Evolutionary conservation across 2,797 vertebrate genomes (phyloP).

Genomic region (Cyclura pinguis): DNA sequence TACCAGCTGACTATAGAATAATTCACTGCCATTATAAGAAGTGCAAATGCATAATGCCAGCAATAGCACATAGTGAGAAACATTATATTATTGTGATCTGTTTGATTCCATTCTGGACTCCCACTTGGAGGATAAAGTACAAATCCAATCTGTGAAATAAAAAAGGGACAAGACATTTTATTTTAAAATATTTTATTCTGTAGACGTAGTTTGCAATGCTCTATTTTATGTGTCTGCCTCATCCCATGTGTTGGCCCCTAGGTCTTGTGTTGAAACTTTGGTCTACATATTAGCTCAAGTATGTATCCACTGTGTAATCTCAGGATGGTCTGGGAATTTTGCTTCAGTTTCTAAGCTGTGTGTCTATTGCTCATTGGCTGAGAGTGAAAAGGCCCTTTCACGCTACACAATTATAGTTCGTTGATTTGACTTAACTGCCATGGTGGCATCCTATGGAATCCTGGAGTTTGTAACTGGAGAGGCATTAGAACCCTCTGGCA

Average conservation of each 20-base stretch:
- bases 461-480: too few species aligned
- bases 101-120: conserved; percentile 86
- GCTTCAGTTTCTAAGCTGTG: neutral
- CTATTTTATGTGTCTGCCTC: neutral
- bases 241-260: neutral
- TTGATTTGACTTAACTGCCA: too few species aligned
- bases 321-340: neutral
- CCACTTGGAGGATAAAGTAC: conserved; percentile 91
- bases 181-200: neutral
- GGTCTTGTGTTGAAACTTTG: neutral
- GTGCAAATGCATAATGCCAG: conserved; percentile 90
- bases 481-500: too few species aligned
- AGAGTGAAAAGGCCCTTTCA: neutral
- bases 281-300: neutral
- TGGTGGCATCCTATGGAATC: too few species aligned
- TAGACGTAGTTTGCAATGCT: rapidly evolving
- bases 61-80: conserved; percentile 95
- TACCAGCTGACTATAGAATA: conserved; percentile 89
- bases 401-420: too few species aligned
- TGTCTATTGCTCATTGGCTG: neutral
- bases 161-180: neutral
- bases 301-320: neutral
- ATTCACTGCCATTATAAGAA: conserved; percentile 83
- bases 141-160: conserved; percentile 88
- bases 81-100: conserved; percentile 89